Percentiles rank a stretch among this genome's conserved stretches.
Conservation (phyloP, 2,797 vertebrate genomes). For the Hapalemur alaotrensis region DNA sequence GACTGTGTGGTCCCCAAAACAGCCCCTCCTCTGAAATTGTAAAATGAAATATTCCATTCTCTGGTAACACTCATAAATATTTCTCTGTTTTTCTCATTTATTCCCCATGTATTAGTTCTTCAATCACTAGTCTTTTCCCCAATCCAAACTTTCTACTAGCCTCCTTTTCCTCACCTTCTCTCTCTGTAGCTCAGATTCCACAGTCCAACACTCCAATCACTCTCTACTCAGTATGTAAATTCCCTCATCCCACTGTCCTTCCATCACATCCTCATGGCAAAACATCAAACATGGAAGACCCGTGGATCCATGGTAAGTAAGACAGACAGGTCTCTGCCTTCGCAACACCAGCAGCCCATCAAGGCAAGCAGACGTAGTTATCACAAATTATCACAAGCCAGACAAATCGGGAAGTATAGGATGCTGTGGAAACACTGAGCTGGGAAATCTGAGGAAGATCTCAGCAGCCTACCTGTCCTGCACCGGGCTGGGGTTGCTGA, state of each 20-base stretch:
- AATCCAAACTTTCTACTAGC: not conserved
- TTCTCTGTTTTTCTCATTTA: not conserved
- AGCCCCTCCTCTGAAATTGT: not conserved
- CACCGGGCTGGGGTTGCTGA: not conserved
- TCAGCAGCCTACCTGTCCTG: fast-evolving
- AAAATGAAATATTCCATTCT: not conserved
- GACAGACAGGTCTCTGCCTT: not conserved
- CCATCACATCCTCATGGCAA: not conserved
- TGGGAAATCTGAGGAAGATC: not conserved
- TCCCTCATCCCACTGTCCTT: not conserved
- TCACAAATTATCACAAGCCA: not conserved
- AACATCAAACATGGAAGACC: not conserved
- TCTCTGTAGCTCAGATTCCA: not conserved
- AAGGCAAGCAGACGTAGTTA: not conserved
- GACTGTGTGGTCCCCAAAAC: not conserved
- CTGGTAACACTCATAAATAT: not conserved
- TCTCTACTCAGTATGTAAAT: not conserved
- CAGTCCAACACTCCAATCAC: not conserved
- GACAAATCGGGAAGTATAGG: not conserved
- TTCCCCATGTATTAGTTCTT: not conserved
- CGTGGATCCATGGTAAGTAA: not conserved
- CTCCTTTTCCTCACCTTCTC: not conserved
- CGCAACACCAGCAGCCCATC: not conserved
- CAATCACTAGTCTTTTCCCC: not conserved
- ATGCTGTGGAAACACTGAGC: not conserved